Percentiles rank a stretch among this genome's conserved stretches.
Conservation (phyloP, 2,797 vertebrate species). For the Cossypha polioptera region DNA sequence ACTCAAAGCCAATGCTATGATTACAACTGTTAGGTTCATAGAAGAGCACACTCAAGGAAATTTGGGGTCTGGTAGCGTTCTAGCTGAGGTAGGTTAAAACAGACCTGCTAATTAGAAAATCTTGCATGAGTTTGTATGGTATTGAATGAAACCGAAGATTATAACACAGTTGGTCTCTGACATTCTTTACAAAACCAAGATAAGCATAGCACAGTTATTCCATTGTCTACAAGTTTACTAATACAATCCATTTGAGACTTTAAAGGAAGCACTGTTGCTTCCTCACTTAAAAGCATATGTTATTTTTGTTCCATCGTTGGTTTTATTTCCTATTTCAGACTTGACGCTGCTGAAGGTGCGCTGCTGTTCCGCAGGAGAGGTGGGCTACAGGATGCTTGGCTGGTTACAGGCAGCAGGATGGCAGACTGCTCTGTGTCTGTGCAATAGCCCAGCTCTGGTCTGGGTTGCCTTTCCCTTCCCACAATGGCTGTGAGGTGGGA, state of each 20-base stretch:
- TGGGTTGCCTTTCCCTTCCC: not conserved
- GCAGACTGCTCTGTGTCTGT: not conserved
- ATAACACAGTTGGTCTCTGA: not conserved
- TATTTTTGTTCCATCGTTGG: not conserved
- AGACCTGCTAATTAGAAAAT: conserved; percentile 45
- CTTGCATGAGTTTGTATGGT: not conserved
- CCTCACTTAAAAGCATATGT: not conserved
- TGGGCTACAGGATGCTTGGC: not conserved
- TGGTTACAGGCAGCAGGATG: not conserved
- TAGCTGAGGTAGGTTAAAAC: conserved; percentile 77
- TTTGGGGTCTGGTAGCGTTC: not conserved
- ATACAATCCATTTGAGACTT: not conserved
- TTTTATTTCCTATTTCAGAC: not conserved
- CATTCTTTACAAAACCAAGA: not conserved
- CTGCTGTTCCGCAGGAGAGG: not conserved
- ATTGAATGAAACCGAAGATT: not conserved
- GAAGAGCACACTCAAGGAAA: conserved; percentile 16
- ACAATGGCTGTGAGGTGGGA: not conserved
- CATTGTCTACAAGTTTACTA: not conserved
- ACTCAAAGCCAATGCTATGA: not conserved
- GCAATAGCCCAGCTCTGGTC: not conserved
- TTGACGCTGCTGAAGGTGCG: not conserved
- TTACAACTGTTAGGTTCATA: not conserved
- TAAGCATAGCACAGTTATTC: not conserved
- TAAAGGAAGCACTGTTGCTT: not conserved